Percentiles rank a stretch among this genome's conserved stretches.
phyloP scores from a whole-genome alignment of 92 coral and sea anemone species.

The Porites divaricata region DNA sequence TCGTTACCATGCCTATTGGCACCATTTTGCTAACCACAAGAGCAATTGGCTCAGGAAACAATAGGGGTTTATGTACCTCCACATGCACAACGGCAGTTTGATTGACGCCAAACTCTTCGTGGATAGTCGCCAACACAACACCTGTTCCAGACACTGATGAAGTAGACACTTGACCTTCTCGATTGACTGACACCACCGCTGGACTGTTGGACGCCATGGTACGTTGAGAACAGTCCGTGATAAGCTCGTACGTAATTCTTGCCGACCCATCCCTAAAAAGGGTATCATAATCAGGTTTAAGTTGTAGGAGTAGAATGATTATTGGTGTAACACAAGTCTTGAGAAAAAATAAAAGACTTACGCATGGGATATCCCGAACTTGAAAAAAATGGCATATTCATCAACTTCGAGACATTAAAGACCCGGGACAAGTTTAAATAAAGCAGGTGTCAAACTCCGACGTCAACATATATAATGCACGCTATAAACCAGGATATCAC shows the following conservation, averaged over 20 bases:
- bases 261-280: conserved; percentile 84
- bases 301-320: background rate
- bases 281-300: too few relatives aligned
- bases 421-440: too few relatives aligned
- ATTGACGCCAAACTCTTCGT: conserved; percentile 95
- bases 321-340: background rate
- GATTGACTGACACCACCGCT: conserved; percentile 71
- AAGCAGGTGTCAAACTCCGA: too few relatives aligned
- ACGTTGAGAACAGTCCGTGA: conserved; percentile 73
- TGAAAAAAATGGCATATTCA: too few relatives aligned
- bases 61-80: conserved; percentile 52
- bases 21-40: too few relatives aligned
- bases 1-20: too few relatives aligned
- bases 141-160: conserved; percentile 92
- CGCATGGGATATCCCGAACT: too few relatives aligned
- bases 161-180: conserved; percentile 78
- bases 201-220: conserved; percentile 40
- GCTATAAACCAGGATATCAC: too few relatives aligned
- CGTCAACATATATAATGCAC: too few relatives aligned
- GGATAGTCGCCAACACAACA: conserved; percentile 92
- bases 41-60: too few relatives aligned
- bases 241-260: conserved; percentile 77
- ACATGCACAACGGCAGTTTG: conserved; percentile 97
- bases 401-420: too few relatives aligned
- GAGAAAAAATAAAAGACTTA: too few relatives aligned